Percentiles rank a stretch among this genome's conserved stretches.
Evolutionary conservation across 1,140 invertebrate species (phyloP).

Genomic region (Ceratina japonica): DNA sequence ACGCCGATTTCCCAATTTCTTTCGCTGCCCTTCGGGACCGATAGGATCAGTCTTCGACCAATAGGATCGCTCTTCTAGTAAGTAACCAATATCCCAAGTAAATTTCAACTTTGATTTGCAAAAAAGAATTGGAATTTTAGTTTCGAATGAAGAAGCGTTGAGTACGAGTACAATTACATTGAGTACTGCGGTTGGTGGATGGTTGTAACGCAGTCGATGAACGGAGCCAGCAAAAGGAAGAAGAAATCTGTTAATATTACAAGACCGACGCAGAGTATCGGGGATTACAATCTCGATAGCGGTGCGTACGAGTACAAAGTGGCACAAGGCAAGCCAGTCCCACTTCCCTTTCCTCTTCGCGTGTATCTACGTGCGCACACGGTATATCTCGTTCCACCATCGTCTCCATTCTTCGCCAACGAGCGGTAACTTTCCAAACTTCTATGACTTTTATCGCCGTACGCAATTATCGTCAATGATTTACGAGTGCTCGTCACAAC

Average conservation of each 20-base stretch:
- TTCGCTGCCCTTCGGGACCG: not conserved
- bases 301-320: slow-evolving; percentile 42
- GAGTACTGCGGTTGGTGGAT: not conserved
- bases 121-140: too few species aligned
- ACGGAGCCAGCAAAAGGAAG: not conserved
- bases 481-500: not conserved
- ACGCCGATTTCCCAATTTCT: not conserved
- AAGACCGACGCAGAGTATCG: slow-evolving; percentile 36
- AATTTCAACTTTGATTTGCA: too few species aligned
- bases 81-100: not conserved
- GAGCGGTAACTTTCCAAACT: slow-evolving; percentile 50
- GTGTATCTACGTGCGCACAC: slow-evolving; percentile 2
- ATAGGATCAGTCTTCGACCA: too few species aligned
- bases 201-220: not conserved
- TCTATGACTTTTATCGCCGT: not conserved
- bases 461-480: not conserved
- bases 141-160: too few species aligned
- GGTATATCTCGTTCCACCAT: slow-evolving; percentile 33
- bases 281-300: slow-evolving; percentile 43
- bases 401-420: slow-evolving; percentile 25
- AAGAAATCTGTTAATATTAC: slow-evolving; percentile 41
- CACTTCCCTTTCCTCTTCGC: slow-evolving; percentile 54
- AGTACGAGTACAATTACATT: not conserved
- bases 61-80: not conserved
- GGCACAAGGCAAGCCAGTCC: slow-evolving; percentile 55